Evolutionary conservation across 2,888 invertebrate genomes (phyloP).

Genomic region (Lasioglossum villosulum): DNA sequence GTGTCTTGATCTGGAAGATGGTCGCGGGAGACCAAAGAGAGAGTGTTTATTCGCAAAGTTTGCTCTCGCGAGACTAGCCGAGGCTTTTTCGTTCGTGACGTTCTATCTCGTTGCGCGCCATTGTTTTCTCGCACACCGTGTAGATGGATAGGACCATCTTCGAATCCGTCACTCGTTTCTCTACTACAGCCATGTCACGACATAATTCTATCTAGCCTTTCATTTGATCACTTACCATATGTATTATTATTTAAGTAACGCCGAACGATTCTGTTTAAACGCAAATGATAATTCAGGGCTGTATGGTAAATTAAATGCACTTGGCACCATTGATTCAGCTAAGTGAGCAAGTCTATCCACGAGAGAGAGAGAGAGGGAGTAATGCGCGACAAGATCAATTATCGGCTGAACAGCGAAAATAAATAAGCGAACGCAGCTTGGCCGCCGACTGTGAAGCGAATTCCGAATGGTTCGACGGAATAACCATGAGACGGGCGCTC

Average conservation of each 20-base stretch:
- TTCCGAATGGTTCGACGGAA: conserved; percentile 6
- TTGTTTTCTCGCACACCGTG: background rate
- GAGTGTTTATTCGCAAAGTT: background rate
- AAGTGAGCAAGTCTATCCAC: background rate
- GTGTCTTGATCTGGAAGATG: background rate
- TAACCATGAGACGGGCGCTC: conserved; percentile 40
- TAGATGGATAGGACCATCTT: no score
- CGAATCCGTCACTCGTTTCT: no score
- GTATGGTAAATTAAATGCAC: background rate
- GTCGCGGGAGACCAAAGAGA: background rate
- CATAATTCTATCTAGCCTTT: background rate
- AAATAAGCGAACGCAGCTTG: background rate
- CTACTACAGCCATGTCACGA: no score
- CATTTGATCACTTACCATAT: fast-evolving
- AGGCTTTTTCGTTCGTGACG: background rate
- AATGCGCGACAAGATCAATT: background rate
- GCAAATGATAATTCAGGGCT: background rate
- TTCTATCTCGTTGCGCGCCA: background rate
- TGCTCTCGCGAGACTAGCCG: background rate
- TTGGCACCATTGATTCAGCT: background rate
- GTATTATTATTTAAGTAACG: background rate
- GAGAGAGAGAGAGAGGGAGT: background rate
- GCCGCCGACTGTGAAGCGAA: background rate
- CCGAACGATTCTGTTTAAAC: background rate
- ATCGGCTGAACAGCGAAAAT: background rate